A percentile compares a stretch with the other conserved stretches of the same genome.
These are phyloP conservation scores for Macrophya alboannulata DNA, from an alignment of 2,888 invertebrate species.

Conservation along the genomic window DNA sequence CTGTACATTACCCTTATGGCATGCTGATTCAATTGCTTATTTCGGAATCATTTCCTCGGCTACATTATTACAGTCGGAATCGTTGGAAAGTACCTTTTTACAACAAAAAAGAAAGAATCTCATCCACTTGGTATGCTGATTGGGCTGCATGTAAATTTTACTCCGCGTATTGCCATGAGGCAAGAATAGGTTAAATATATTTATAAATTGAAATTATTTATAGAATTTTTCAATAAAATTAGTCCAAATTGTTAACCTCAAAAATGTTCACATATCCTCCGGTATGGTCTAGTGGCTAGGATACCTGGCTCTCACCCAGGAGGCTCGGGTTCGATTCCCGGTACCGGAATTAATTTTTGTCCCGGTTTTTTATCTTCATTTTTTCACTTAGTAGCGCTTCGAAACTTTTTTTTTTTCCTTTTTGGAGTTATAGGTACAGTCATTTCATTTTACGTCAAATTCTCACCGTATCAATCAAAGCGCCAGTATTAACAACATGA, in stretches of 20 bases:
- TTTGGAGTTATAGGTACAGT: too few relatives aligned
- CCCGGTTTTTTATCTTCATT: constrained; percentile 3
- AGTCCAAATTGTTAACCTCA: not conserved
- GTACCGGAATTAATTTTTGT: constrained; percentile 80
- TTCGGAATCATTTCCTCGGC: not conserved
- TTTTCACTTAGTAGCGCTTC: not conserved
- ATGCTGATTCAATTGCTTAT: constrained; percentile 12
- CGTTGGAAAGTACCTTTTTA: not conserved
- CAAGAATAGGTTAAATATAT: not conserved
- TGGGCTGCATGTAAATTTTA: not conserved
- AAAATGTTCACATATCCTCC: constrained; percentile 69
- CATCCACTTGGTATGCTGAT: constrained; percentile 5
- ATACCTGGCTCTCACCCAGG: constrained; percentile 85
- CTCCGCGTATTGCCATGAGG: not conserved
- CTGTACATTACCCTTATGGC: not conserved
- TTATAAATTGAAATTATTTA: constrained; percentile 20
- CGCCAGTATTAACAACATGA: not conserved
- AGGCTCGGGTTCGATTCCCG: constrained; percentile 85
- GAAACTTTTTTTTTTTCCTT: not conserved
- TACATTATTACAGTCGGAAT: not conserved
- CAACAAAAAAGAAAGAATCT: not conserved
- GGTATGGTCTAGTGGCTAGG: constrained; percentile 84
- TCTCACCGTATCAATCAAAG: not conserved
- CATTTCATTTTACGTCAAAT: too few relatives aligned
- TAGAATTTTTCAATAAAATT: not conserved